A percentile compares a stretch with the other conserved stretches of the same genome.
These are phyloP conservation scores for Chloropsis cyanopogon DNA, from an alignment of 2,113 vertebrate genomes.

Conservation along the genomic window DNA sequence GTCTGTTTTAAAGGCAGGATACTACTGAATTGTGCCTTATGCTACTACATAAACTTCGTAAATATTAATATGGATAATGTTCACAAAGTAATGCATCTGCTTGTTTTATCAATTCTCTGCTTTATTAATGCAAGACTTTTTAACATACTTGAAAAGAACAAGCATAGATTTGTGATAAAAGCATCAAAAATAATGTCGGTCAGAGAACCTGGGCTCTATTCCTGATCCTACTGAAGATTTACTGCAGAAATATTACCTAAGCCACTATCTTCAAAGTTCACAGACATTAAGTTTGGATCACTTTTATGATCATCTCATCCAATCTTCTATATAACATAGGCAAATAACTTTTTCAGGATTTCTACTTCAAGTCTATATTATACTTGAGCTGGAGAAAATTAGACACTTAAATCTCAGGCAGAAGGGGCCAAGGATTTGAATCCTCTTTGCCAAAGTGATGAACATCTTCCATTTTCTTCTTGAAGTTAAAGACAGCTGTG, in stretches of 20 bases:
- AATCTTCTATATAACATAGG: neutral
- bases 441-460: constrained; percentile 22
- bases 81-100: neutral
- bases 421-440: constrained; percentile 23
- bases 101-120: neutral
- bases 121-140: neutral
- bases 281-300: constrained; percentile 36
- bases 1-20: constrained; percentile 5
- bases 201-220: neutral
- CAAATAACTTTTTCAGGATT: constrained; percentile 35
- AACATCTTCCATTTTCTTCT: constrained; percentile 22
- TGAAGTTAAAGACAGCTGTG: constrained; percentile 5
- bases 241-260: constrained; percentile 14
- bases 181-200: neutral
- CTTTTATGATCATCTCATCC: constrained; percentile 38
- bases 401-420: constrained; percentile 23
- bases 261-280: constrained; percentile 36
- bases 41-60: neutral
- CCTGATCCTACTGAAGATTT: neutral
- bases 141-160: neutral
- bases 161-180: neutral
- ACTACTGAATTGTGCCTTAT: neutral
- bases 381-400: constrained; percentile 33
- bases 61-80: neutral
- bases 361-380: constrained; percentile 13